Base-by-base conservation (phyloP, 2,888 invertebrate genomes). In the Brachypalpus laphriformis region DNA sequence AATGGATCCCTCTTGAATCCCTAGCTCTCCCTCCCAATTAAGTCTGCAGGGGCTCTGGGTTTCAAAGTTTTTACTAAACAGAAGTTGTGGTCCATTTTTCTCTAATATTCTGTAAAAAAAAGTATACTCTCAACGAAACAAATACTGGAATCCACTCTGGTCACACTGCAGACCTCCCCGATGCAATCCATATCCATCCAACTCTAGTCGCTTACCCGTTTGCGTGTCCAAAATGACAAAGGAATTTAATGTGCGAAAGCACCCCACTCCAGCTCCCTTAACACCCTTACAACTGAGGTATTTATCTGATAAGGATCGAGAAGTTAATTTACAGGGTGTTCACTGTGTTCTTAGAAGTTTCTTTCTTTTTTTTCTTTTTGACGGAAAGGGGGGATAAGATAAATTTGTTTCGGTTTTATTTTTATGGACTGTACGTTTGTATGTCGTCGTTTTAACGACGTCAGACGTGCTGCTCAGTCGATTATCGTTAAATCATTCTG, bases 221-320 rank as follows among this genome's bases (percentile, higher is more conserved):
- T 66, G 75, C 75, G 65, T 75, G 75, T 66, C 57, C 57, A 28
- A 61, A 42, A 28, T 54, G 14, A 28, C 54, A 28, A 54, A n/a
- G 25, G 42, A 63, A 51, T 63, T 63, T 42, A 31, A 34, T 74
- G 51, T 54, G 42, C 42, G 3, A 18, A 14, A 22, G 8, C 7
- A 28, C 14, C 40, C n/a, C 2, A 6, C 34, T n/a, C n/a, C 42
- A n/a, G 14, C 42, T 16, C 11, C 28, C 49, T 61, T 25, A 37
- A 47, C 54, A 28, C 59, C 59, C 25, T 56, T 14, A 14, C 34
- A 25, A 37, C 18, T 31, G 45, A 56, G 71, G 65, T 59, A 59
- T 65, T 82, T 66, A 54, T 20, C 77, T 59, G 82, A 82, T 82
- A 82, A 82, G 65, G 16, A 77, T 77, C 59, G 25, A 37, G 9